These are phyloP conservation scores for Amiota communis DNA, from an alignment of 2,888 invertebrate genomes.

Conservation along the genomic window DNA sequence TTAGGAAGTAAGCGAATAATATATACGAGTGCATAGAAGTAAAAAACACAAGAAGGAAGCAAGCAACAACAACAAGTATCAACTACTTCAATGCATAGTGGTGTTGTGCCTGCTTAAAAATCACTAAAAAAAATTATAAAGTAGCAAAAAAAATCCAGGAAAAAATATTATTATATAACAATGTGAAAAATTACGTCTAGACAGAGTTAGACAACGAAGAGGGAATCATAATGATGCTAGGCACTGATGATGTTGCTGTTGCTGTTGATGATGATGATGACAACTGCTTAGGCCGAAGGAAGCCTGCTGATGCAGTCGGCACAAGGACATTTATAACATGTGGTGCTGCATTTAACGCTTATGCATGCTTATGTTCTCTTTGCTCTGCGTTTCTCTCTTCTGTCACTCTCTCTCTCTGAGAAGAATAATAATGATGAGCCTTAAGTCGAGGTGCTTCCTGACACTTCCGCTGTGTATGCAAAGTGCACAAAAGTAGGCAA, in stretches of 20 bases:
- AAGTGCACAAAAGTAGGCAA: slow-evolving; percentile 27
- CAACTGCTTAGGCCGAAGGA: too few relatives aligned
- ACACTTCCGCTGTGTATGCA: slow-evolving; percentile 17
- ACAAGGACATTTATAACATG: slow-evolving; percentile 25
- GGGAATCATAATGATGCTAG: too few relatives aligned
- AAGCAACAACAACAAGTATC: not conserved
- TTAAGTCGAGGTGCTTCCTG: not conserved
- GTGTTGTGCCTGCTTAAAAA: slow-evolving; percentile 7
- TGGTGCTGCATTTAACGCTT: not conserved
- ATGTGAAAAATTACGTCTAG: slow-evolving; percentile 30
- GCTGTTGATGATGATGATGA: too few relatives aligned
- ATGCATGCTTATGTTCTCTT: too few relatives aligned
- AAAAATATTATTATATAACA: slow-evolving; percentile 24
- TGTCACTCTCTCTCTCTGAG: too few relatives aligned
- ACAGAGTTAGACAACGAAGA: slow-evolving; percentile 19
- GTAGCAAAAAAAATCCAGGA: not conserved
- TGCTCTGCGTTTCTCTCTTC: too few relatives aligned
- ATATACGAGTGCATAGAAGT: not conserved
- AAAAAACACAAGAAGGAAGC: not conserved
- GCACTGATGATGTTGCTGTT: too few relatives aligned
- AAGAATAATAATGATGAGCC: slow-evolving; percentile 1
- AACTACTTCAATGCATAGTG: not conserved
- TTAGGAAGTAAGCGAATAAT: not conserved
- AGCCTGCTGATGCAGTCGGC: not conserved
- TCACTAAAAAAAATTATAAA: not conserved